phyloP scores from a whole-genome alignment of 2,113 vertebrate species.

The Kryptolebias marmoratus region DNA sequence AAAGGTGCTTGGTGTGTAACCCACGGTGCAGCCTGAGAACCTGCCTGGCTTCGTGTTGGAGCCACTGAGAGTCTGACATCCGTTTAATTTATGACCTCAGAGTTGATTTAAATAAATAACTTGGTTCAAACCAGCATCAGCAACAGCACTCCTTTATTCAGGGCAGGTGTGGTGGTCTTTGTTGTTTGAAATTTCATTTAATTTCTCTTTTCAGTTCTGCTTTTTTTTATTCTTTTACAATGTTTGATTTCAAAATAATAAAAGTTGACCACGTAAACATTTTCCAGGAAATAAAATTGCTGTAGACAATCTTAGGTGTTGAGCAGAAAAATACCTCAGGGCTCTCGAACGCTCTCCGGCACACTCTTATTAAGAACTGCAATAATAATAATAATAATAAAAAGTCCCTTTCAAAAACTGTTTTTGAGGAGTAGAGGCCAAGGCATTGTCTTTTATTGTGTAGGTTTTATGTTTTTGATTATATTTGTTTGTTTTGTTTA shows the following conservation, averaged over 20 bases:
- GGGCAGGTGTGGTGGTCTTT: conserved; percentile 16
- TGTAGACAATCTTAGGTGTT: conserved; percentile 68
- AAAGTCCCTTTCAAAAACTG: conserved; percentile 19
- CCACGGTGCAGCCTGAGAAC: conserved; percentile 1
- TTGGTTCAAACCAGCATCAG: conserved; percentile 47
- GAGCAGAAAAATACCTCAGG: conserved; percentile 52
- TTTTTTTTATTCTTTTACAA: neutral
- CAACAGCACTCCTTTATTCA: conserved; percentile 40
- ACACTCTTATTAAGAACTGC: conserved; percentile 16
- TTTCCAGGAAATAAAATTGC: conserved; percentile 36
- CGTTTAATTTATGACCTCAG: conserved; percentile 5
- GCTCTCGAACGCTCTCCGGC: conserved; percentile 15
- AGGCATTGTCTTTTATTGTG: conserved; percentile 10
- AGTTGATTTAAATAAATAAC: conserved; percentile 13
- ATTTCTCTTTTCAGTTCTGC: conserved; percentile 1
- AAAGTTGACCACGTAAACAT: neutral
- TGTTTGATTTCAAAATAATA: conserved; percentile 21
- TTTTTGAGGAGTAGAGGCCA: conserved; percentile 9
- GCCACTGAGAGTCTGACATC: neutral
- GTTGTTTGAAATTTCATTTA: neutral
- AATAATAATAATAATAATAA: conserved; percentile 39
- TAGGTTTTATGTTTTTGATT: conserved; percentile 20
- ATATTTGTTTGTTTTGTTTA: conserved; percentile 30
- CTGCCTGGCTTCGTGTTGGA: conserved; percentile 1
- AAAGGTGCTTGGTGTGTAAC: conserved; percentile 27